Base-by-base conservation (phyloP, 1,140 invertebrate species). In the Caerostris darwini region DNA sequence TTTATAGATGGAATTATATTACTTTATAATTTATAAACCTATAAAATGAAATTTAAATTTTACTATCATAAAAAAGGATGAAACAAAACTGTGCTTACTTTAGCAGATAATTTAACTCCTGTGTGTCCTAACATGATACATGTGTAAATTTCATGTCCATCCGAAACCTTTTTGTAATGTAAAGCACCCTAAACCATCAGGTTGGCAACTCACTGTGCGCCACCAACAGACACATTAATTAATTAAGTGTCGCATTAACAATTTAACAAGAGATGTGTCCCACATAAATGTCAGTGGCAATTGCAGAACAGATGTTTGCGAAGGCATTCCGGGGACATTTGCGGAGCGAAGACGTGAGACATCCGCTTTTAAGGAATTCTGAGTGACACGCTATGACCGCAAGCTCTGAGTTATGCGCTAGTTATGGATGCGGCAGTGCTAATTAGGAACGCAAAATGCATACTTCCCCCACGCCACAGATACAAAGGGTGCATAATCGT, bases 321-420 rank as follows among this genome's bases (percentile, higher is more conserved):
- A 56, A 19, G 54, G 54, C 54, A 19, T 85, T 54, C 53, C 53
- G 12, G 34, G 34, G 19, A 81, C 71, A 53, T 81, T 56, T 85
- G 82, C 14, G 14, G 17, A 85, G 54, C 17, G 82, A 85, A 85
- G 54, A 58, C 82, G 57, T 12, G 81, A 7, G 82, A 85, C 82
- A 85, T 85, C 56, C 82, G 14, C 82, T 85, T 85, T 85, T 85
- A 85, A 85, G 56, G 82, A 85, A 57, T 57, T 85, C 82, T 57
- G 54, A 57, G 17, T n/a, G 82, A 56, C 54, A 85, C 8, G 54
- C 57, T 54, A 34, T 57, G 57, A 57, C 54, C n/a, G 57, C 82
- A 85, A 85, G 82, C 14, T 17, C 82, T 57, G 17, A 57, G 54
- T 85, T 85, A 58, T 85, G 81, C 56, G 14, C 81, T 83, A 85